A percentile compares a stretch with the other conserved stretches of the same genome.
phyloP scores from a whole-genome alignment of 2,113 vertebrate species.

The Nothocercus nigrocapillus region DNA sequence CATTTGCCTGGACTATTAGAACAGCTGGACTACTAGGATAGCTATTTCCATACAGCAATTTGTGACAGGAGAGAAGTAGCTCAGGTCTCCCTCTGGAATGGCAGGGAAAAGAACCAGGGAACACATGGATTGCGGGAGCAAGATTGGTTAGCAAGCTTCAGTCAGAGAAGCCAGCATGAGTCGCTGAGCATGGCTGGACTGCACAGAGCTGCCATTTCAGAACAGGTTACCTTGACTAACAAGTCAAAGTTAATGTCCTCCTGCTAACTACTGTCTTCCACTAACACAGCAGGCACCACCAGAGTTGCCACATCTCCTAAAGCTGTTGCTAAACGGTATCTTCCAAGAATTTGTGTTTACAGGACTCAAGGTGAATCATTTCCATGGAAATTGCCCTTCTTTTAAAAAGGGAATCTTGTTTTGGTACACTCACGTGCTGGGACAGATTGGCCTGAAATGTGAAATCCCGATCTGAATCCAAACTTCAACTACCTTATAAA shows the following conservation, averaged over 20 bases:
- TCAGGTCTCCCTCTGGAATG: not conserved
- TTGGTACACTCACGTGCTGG: not conserved
- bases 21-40: too few relatives aligned
- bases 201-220: not conserved
- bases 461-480: slow-evolving; percentile 20
- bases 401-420: slow-evolving; percentile 4
- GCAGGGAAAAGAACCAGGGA: not conserved
- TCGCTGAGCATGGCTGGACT: not conserved
- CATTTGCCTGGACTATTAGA: not conserved
- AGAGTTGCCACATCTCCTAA: slow-evolving; percentile 8
- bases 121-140: not conserved
- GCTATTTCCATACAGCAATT: not conserved
- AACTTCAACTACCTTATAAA: not conserved
- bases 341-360: slow-evolving; percentile 21
- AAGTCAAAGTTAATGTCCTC: not conserved
- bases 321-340: not conserved
- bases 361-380: slow-evolving; percentile 26
- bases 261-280: not conserved
- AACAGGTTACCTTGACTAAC: not conserved
- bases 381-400: slow-evolving; percentile 10
- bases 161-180: not conserved
- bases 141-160: not conserved
- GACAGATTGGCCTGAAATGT: not conserved
- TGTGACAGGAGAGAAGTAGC: not conserved
- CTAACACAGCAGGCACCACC: not conserved